Evolutionary conservation across 2,113 vertebrate species (phyloP).

Genomic region (Alosa alosa): DNA sequence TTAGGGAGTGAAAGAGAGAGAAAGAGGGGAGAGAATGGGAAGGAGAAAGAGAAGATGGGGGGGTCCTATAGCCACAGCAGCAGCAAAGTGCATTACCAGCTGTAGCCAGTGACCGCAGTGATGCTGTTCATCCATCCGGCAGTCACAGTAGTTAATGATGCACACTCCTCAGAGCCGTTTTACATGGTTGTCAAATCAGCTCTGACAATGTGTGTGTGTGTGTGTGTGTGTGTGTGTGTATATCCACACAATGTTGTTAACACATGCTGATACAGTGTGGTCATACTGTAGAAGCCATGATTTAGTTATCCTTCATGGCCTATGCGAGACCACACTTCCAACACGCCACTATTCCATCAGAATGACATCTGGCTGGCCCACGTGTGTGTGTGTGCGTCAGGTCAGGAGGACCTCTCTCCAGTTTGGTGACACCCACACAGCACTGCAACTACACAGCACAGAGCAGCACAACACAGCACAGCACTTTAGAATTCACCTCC

Average conservation of each 20-base stretch:
- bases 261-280: not conserved
- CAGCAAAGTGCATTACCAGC: conserved; percentile 35
- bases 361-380: not conserved
- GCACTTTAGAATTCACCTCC: not conserved
- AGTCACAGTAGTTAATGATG: conserved; percentile 12
- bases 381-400: not conserved
- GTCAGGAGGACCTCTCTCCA: not conserved
- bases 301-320: not conserved
- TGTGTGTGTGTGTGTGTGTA: conserved; percentile 23
- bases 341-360: not conserved
- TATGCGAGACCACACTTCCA: not conserved
- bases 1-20: not conserved
- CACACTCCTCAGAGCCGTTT: conserved; percentile 43
- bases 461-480: not conserved
- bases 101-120: conserved; percentile 54
- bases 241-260: not conserved
- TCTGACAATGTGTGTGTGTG: conserved; percentile 34
- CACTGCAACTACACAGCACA: too few species aligned
- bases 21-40: not conserved
- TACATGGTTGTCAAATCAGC: not conserved
- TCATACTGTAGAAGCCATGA: not conserved
- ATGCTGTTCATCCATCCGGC: conserved; percentile 34
- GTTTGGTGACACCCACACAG: not conserved
- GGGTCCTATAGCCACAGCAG: conserved; percentile 23
- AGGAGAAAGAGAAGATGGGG: conserved; percentile 40